Percentiles rank a stretch among this genome's conserved stretches.
Conservation (phyloP, 92 coral and sea anemone genomes). For the Porites rus region DNA sequence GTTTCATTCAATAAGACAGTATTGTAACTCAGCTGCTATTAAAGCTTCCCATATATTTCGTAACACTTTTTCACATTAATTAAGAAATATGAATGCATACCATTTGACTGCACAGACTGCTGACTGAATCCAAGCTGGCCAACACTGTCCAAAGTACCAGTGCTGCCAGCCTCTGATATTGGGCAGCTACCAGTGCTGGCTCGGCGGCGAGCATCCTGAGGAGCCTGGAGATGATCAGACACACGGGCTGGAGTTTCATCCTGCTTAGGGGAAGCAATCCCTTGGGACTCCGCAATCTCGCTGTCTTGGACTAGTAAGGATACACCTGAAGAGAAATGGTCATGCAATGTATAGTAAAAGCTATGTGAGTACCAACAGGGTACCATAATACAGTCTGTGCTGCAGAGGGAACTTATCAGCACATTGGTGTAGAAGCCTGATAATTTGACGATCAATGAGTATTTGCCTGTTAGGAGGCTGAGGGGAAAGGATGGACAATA, state of each 20-base stretch:
- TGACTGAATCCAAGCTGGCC: conserved; percentile 52
- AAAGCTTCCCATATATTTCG: too few species aligned
- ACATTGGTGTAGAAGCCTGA: neutral
- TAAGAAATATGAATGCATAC: conserved; percentile 22
- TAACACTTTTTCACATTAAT: neutral
- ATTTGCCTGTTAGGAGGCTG: too few species aligned
- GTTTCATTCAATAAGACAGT: too few species aligned
- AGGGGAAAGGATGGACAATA: too few species aligned
- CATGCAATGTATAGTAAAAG: neutral
- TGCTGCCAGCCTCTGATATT: conserved; percentile 70
- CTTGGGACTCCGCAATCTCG: conserved; percentile 79
- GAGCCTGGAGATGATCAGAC: conserved; percentile 25
- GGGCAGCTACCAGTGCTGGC: conserved; percentile 83
- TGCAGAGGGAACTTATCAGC: too few species aligned
- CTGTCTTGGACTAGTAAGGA: conserved; percentile 89
- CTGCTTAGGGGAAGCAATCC: conserved; percentile 50
- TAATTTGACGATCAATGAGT: too few species aligned
- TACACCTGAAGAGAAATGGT: conserved; percentile 61
- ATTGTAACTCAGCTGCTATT: too few species aligned
- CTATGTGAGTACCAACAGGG: neutral
- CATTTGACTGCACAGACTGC: conserved; percentile 71
- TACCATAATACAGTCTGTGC: too few species aligned
- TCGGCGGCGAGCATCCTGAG: conserved; percentile 55
- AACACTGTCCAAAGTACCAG: conserved; percentile 35
- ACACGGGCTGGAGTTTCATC: conserved; percentile 25